phyloP scores from a whole-genome alignment of 1,140 invertebrate genomes.

The Prorops nasuta region DNA sequence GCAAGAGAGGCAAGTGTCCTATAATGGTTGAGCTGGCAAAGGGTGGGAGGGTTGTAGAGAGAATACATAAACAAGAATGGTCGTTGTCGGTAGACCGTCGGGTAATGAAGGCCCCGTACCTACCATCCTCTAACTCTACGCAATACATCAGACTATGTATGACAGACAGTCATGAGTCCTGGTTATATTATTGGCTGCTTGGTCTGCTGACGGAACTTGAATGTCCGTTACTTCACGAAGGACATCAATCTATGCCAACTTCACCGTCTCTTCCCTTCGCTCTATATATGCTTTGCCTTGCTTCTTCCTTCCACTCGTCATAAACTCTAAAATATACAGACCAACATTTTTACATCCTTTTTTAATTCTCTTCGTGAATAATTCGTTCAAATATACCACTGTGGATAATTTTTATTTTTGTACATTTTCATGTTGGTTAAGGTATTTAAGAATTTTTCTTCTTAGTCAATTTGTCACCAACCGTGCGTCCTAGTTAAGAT shows the following conservation, averaged over 20 bases:
- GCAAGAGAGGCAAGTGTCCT: conserved; percentile 3
- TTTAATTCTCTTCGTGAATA: too few relatives aligned
- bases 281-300: neutral
- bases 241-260: conserved; percentile 39
- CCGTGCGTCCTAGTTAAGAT: too few relatives aligned
- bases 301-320: too few relatives aligned
- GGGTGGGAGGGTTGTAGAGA: neutral
- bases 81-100: neutral
- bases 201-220: conserved; percentile 14
- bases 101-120: conserved; percentile 2
- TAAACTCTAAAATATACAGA: too few relatives aligned
- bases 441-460: too few relatives aligned
- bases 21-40: neutral
- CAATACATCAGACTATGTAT: conserved; percentile 34
- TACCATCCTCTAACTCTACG: conserved; percentile 15
- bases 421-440: too few relatives aligned
- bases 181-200: conserved; percentile 24
- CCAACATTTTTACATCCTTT: too few relatives aligned
- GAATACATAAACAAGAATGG: conserved; percentile 1
- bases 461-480: too few relatives aligned
- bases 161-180: conserved; percentile 20
- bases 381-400: too few relatives aligned
- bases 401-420: too few relatives aligned
- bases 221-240: conserved; percentile 22
- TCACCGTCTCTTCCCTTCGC: conserved; percentile 8